These are phyloP conservation scores for Adineta ricciae DNA, from an alignment of 2,888 invertebrate genomes.

Conservation along the genomic window DNA sequence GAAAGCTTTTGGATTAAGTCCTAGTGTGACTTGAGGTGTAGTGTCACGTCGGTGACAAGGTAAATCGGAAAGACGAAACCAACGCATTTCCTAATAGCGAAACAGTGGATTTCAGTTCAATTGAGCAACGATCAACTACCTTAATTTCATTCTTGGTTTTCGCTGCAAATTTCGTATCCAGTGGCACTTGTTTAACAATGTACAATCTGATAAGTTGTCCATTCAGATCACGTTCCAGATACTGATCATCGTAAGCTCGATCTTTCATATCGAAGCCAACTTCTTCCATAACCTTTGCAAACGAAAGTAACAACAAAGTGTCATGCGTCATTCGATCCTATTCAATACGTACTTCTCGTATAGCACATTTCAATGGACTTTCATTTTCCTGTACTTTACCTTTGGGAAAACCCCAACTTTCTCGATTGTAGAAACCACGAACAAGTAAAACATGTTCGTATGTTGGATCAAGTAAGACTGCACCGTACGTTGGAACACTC, in stretches of 20 bases:
- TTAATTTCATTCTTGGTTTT: slow-evolving; percentile 78
- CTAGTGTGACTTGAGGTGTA: slow-evolving; percentile 71
- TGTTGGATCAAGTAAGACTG: slow-evolving; percentile 64
- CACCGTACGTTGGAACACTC: slow-evolving; percentile 89
- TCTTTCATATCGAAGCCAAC: slow-evolving; percentile 84
- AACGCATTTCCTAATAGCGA: slow-evolving; percentile 56
- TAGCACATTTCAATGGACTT: slow-evolving; percentile 79
- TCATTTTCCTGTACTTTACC: slow-evolving; percentile 95
- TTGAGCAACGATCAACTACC: neutral
- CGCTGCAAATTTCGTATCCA: slow-evolving; percentile 62
- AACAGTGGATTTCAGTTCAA: neutral
- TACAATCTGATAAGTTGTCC: slow-evolving; percentile 75
- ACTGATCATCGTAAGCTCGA: slow-evolving; percentile 70
- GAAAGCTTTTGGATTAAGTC: slow-evolving; percentile 75
- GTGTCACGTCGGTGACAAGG: slow-evolving; percentile 57
- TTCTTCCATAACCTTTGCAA: slow-evolving; percentile 66
- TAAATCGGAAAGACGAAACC: slow-evolving; percentile 77
- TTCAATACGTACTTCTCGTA: slow-evolving; percentile 64
- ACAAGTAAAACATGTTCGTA: slow-evolving; percentile 49
- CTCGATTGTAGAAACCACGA: slow-evolving; percentile 52
- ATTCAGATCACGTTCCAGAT: slow-evolving; percentile 74
- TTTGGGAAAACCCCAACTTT: slow-evolving; percentile 92
- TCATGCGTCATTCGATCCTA: slow-evolving; percentile 26
- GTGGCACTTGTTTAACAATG: slow-evolving; percentile 70
- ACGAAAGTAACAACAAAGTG: no score